Conservation (phyloP, 2,888 invertebrate genomes). For the Cheilosia pagana region DNA sequence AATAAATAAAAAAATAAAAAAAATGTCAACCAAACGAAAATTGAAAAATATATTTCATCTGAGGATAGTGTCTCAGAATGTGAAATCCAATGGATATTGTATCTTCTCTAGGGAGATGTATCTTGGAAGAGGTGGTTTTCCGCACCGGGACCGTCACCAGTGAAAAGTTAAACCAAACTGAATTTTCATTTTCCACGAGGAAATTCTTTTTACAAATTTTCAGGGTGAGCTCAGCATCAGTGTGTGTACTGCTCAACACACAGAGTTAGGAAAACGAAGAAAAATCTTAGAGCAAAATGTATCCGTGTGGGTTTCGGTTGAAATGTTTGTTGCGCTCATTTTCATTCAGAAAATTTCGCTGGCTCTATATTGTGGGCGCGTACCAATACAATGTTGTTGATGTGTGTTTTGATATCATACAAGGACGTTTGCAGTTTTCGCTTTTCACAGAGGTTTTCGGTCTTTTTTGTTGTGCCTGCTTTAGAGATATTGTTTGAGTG, state of each 20-base stretch:
- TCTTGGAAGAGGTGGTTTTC: conserved; percentile 44
- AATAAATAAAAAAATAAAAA: conserved; percentile 18
- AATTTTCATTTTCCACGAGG: conserved; percentile 73
- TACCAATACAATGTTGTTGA: conserved; percentile 35
- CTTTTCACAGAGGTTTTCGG: conserved; percentile 51
- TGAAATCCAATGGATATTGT: conserved; percentile 35
- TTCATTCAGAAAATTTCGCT: conserved; percentile 70
- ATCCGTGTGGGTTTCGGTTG: neutral
- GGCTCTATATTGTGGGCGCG: conserved; percentile 28
- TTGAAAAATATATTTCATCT: conserved; percentile 53
- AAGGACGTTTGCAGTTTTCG: conserved; percentile 71
- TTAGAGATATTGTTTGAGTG: conserved; percentile 3
- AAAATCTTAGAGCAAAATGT: neutral
- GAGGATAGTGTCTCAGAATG: conserved; percentile 20
- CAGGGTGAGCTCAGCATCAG: conserved; percentile 58
- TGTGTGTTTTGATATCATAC: conserved; percentile 64
- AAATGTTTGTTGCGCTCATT: conserved; percentile 63
- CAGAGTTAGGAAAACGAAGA: conserved; percentile 3
- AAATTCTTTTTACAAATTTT: conserved; percentile 68
- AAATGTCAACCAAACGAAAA: conserved; percentile 48
- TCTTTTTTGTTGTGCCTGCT: conserved; percentile 1
- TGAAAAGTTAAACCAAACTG: conserved; percentile 70
- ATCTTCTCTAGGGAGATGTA: conserved; percentile 6
- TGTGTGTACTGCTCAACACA: conserved; percentile 9
- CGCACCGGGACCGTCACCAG: conserved; percentile 70